Evolutionary conservation across 2,797 vertebrate species (phyloP), one percentile per base, ranked within the genome.

Genomic region (Cyprinella venusta): DNA sequence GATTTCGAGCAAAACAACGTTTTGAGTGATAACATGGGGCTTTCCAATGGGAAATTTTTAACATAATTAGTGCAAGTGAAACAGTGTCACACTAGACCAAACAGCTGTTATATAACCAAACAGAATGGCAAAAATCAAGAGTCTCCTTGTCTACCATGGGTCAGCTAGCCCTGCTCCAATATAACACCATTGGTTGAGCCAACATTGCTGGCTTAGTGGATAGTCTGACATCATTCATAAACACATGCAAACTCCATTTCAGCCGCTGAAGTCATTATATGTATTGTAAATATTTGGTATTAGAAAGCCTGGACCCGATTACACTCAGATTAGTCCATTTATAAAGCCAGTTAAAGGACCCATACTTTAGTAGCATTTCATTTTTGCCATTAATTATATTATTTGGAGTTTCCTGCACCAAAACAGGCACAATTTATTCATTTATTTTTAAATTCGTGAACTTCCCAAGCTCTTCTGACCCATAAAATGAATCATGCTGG

Each of bases 271-370:
- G 54, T 61, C 72, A 67, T 82, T 75, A 67, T 68, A 24, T 54
- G n/a, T 42, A 76, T 52, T 42, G 61, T 54, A 54, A 42, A 74
- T 76, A 67, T 76, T 67, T 67, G 61, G 48, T 45, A 54, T 52
- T 30, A 82, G 61, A 33, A 21, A 63, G 30, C 15, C 21, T 74
- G 21, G 52, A 52, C 30, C 30, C 40, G 21, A 81, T 64, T 65
- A 26, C 21, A 30, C 45, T 38, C 16, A 52, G 56, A 82, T 75
- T 42, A 67, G n/a, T 2, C 80, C 16, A 63, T 63, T 63, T 63
- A 50, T 15, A 63, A 72, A 48, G 13, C 38, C 54, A 71, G 26
- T 33, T 19, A 63, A 80, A 45, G 26, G 36, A 12, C 3, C 6
- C 33, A 74, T 21, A 54, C 71, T 36, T 56, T 38, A 8, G 3